These are phyloP conservation scores for Morone chrysops DNA, from an alignment of 2,113 vertebrate genomes.

Conservation along the genomic window DNA sequence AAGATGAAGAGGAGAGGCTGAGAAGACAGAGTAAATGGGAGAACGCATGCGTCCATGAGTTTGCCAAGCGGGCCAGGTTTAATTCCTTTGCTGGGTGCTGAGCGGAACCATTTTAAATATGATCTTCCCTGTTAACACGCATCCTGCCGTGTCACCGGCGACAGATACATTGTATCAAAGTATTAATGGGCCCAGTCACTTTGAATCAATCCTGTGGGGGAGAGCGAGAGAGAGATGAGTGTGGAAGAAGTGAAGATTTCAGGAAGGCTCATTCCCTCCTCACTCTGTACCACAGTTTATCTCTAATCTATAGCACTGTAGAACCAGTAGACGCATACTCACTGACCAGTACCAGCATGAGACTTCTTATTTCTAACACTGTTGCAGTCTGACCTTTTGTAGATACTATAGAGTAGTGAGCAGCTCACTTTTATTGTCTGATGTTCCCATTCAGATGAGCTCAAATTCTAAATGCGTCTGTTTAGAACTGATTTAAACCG, in stretches of 20 bases:
- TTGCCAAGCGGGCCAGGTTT: slow-evolving; percentile 75
- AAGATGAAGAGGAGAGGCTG: slow-evolving; percentile 73
- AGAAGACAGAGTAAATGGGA: slow-evolving; percentile 80
- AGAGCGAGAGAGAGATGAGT: slow-evolving; percentile 40
- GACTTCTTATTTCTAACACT: neutral
- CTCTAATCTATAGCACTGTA: slow-evolving; percentile 3
- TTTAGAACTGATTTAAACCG: neutral
- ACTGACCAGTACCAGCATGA: neutral
- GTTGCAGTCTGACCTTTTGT: neutral
- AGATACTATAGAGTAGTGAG: too few relatives aligned
- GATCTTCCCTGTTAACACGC: slow-evolving; percentile 79
- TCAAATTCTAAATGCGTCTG: neutral
- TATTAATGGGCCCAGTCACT: slow-evolving; percentile 85
- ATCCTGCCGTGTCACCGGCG: slow-evolving; percentile 79
- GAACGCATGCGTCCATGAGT: slow-evolving; percentile 76
- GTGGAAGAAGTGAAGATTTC: slow-evolving; percentile 36
- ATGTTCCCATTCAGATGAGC: neutral
- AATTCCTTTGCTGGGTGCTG: slow-evolving; percentile 82
- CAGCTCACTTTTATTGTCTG: neutral
- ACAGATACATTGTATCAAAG: slow-evolving; percentile 83
- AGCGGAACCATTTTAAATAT: slow-evolving; percentile 86
- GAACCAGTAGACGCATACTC: slow-evolving; percentile 1
- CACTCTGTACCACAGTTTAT: slow-evolving; percentile 16
- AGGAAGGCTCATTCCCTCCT: slow-evolving; percentile 27
- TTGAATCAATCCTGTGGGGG: slow-evolving; percentile 79